Evolutionary conservation across 2,797 vertebrate genomes (phyloP), one percentile per base, ranked within the genome.

Genomic region (Peromyscus eremicus): DNA sequence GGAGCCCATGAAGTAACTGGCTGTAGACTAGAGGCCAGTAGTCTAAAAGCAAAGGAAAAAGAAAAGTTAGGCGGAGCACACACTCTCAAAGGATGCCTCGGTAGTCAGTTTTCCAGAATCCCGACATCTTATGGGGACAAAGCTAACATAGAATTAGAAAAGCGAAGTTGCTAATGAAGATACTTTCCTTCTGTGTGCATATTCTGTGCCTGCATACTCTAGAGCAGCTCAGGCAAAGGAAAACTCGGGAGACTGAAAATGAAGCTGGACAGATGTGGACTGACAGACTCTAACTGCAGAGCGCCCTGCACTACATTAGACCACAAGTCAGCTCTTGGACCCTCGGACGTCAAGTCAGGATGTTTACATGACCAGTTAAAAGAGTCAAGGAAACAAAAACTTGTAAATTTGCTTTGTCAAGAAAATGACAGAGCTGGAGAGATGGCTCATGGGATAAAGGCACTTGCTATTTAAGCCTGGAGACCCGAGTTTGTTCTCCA

Each of bases 331-430:
- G 27, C 60, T 80, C 60, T 95, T 80, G 37, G 60, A 52, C 62
- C 64, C 70, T 94, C 86, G 76, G 43, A 75, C 32, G 43, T 82
- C 76, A 81, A 0, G 57, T 88, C 66, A 60, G 49, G 55, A 66
- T 92, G 46, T 93, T 84, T 92, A n/a, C 2, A 32, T 40, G 17
- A 89, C 80, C 43, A 10, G 87, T 90, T 86, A 64, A 5, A 94
- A 91, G 68, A 89, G 62, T 94, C 34, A 80, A 85, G 52, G 73
- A 76, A 88, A 91, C 16, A 84, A 93, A 94, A n/a, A 5, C 40
- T 68, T 84, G 66, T 57, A 81, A 37, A 82, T 40, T 87, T 17
- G 21, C 7, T 71, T 86, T 86, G 88, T 17, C 9, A 11, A 57
- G n/a, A 75, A 16, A n/a, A 52, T 6, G 34, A 19, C 84, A 70